phyloP scores from a whole-genome alignment of 2,888 invertebrate genomes.

The Incurvaria masculella region DNA sequence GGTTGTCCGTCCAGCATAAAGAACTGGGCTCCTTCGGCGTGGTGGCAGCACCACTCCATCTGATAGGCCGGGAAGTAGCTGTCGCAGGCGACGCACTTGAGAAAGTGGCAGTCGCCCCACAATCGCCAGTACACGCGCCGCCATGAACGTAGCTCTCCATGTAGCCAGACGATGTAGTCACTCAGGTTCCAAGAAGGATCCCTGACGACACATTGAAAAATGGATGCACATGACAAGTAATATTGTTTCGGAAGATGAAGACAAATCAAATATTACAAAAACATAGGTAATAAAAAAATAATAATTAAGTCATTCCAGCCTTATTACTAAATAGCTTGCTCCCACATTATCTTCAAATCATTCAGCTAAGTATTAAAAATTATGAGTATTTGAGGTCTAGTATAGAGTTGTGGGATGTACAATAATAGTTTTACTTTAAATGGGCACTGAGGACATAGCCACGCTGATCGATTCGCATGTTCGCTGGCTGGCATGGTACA shows the following conservation, averaged over 20 bases:
- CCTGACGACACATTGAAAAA: slow-evolving; percentile 38
- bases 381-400: no score
- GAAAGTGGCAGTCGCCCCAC: slow-evolving; percentile 89
- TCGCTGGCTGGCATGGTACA: slow-evolving; percentile 69
- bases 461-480: slow-evolving; percentile 69
- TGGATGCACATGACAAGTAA: slow-evolving; percentile 10
- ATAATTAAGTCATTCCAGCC: no score
- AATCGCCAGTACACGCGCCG: slow-evolving; percentile 90
- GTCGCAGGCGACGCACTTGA: slow-evolving; percentile 78
- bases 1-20: slow-evolving; percentile 66
- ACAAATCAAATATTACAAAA: slow-evolving; percentile 5
- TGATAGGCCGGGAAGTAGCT: slow-evolving; percentile 72
- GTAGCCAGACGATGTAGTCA: slow-evolving; percentile 72
- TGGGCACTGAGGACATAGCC: slow-evolving; percentile 73
- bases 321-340: no score
- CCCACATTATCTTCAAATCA: no score
- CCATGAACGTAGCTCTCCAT: slow-evolving; percentile 82
- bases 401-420: no score
- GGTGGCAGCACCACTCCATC: slow-evolving; percentile 80
- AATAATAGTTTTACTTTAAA: no score
- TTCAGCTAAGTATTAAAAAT: no score
- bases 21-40: slow-evolving; percentile 75
- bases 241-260: slow-evolving; percentile 10
- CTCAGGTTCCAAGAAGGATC: slow-evolving; percentile 80
- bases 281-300: no score